A percentile compares a stretch with the other conserved stretches of the same genome.
These are phyloP conservation scores for Lasioglossum lativentre DNA, from an alignment of 2,888 invertebrate genomes.

Conservation along the genomic window DNA sequence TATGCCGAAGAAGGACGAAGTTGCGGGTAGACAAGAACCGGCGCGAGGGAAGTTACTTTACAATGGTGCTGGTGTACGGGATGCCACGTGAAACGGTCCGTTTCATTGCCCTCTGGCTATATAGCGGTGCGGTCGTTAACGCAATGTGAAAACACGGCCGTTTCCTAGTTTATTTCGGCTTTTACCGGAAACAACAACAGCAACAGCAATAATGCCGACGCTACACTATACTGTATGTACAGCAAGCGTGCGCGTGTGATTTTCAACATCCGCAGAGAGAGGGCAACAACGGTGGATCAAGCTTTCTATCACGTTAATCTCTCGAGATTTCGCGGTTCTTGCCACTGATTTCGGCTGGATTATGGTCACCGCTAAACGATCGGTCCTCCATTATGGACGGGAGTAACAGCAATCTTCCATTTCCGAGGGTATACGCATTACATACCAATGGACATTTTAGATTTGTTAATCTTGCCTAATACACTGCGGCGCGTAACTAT, in stretches of 20 bases:
- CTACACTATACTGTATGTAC: conserved; percentile 19
- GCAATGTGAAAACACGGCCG: conserved; percentile 61
- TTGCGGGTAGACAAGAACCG: conserved; percentile 31
- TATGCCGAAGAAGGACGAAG: background rate
- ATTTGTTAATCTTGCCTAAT: background rate
- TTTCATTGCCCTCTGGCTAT: conserved; percentile 51
- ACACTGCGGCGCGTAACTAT: too few relatives aligned
- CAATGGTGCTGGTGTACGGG: conserved; percentile 44
- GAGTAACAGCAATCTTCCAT: background rate
- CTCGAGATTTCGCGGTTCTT: conserved; percentile 52
- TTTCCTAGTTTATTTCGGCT: conserved; percentile 67
- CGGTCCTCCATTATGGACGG: background rate
- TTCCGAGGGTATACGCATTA: background rate
- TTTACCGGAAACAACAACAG: conserved; percentile 63
- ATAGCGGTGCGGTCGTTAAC: conserved; percentile 62
- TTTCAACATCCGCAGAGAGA: conserved; percentile 46
- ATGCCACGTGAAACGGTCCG: conserved; percentile 63
- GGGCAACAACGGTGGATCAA: background rate
- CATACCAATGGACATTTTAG: background rate
- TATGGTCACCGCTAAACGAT: conserved; percentile 43
- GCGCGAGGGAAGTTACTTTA: conserved; percentile 59
- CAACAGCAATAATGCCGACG: conserved; percentile 53
- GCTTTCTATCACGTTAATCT: conserved; percentile 53
- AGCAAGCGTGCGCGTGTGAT: conserved; percentile 34
- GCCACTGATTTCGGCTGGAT: conserved; percentile 59